Percentiles rank a stretch among this genome's conserved stretches.
Evolutionary conservation across 92 coral and sea anemone species (phyloP).

Genomic region (Epizoanthus rinbou): DNA sequence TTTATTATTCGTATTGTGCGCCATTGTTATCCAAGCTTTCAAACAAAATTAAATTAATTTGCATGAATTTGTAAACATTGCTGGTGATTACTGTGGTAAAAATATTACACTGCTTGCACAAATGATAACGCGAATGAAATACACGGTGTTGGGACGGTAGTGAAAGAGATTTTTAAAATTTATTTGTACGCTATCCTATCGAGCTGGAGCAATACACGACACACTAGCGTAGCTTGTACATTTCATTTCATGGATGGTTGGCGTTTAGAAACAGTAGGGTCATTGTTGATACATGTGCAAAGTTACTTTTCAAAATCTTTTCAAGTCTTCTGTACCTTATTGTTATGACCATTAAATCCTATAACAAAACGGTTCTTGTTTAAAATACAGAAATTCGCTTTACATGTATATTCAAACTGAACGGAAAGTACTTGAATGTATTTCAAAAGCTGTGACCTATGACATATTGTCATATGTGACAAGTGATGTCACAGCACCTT

Average conservation of each 20-base stretch:
- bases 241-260: conserved; percentile 32
- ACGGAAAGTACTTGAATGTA: too few relatives aligned
- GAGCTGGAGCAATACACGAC: conserved; percentile 1
- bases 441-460: too few relatives aligned
- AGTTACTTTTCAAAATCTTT: not conserved
- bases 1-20: conserved; percentile 23
- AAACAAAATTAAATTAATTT: conserved; percentile 27
- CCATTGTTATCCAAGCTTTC: not conserved
- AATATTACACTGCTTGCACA: not conserved
- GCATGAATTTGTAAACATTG: conserved; percentile 21
- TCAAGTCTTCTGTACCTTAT: not conserved
- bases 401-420: too few relatives aligned
- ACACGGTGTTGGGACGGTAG: not conserved
- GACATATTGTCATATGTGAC: too few relatives aligned
- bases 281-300: not conserved
- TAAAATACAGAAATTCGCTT: too few relatives aligned
- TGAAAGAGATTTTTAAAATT: not conserved
- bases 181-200: not conserved
- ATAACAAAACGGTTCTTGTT: too few relatives aligned
- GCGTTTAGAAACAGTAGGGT: not conserved
- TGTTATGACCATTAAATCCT: too few relatives aligned
- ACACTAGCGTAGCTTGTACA: not conserved
- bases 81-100: conserved; percentile 5
- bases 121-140: not conserved
- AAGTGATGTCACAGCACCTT: too few relatives aligned